Evolutionary conservation across 2,113 vertebrate species (phyloP).

Genomic region (Tor tambroides): DNA sequence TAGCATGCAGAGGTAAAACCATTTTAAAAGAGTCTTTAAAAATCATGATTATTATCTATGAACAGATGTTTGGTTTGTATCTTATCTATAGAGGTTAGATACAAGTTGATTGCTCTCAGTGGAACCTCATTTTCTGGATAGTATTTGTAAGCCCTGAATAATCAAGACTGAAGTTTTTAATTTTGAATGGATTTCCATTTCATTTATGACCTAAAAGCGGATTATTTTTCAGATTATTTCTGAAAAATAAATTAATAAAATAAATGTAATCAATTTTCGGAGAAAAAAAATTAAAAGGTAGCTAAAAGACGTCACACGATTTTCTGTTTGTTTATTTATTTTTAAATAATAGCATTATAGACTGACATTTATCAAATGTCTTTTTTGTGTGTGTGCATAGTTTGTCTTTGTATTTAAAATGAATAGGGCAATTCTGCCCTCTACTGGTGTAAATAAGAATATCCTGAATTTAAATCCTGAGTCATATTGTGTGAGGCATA

Average conservation of each 20-base stretch:
- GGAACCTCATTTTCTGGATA: neutral
- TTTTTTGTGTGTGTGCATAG: neutral
- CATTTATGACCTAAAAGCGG: neutral
- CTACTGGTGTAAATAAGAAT: slow-evolving; percentile 57
- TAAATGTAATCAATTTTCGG: neutral
- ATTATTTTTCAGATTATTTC: too few species aligned
- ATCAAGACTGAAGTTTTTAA: neutral
- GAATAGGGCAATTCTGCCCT: slow-evolving; percentile 58
- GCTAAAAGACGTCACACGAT: neutral
- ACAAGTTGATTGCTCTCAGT: slow-evolving; percentile 20
- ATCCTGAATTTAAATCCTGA: neutral
- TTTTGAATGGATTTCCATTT: neutral
- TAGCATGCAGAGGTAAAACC: neutral
- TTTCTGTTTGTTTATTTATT: neutral
- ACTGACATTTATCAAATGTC: neutral
- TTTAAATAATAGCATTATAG: neutral
- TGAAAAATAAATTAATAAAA: neutral
- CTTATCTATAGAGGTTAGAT: slow-evolving; percentile 10
- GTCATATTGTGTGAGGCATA: neutral
- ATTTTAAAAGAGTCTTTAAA: neutral
- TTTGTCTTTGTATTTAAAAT: neutral
- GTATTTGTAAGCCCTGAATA: slow-evolving; percentile 5
- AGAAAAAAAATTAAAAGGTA: neutral
- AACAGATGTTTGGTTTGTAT: slow-evolving; percentile 25
- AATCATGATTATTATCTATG: slow-evolving; percentile 9